Evolutionary conservation across 2,797 vertebrate species (phyloP), one percentile per base, ranked within the genome.

Genomic region (Fundulus diaphanus): DNA sequence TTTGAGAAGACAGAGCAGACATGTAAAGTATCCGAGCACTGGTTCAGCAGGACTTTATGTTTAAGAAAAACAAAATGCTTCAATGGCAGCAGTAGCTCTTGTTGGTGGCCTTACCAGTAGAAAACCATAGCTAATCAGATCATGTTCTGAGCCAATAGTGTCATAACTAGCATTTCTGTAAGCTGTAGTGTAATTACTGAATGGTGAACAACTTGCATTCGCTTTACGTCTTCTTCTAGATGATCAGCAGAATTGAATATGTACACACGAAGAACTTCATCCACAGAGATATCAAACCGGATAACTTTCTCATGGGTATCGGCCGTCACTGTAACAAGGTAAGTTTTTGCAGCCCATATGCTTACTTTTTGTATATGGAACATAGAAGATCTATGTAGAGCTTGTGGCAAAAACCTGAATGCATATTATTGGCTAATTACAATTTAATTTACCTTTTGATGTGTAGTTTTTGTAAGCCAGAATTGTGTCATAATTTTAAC

Each of bases 251-350:
- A 98, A 99, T 99, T 95, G 98, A 99, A 92, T 99, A 99, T 96
- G 98, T 99, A 94, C 98, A 99, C 95, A 99, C 98, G 96, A 99
- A 99, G 96, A 99, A 99, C 96, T 99, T 99, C 98, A 99, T 99
- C 96, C 98, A 99, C 96, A 99, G 98, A 98, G 98, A 99, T 95
- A 99, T 99, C 95, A 99, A 99, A 95, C 98, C 98, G 95, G 98
- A 99, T 96, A 99, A 99, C 96, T 99, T 99, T 96, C 96, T 99
- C 95, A 99, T 99, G 98, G 98, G 98, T 95, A 99, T 99, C 87
- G 98, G 98, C 87, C 98, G 98, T 95, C 98, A 99, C 91, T 99
- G 98, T 99, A 99, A 99, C 96, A 99, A 99, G 98, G 98, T 99
- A 97, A 97, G 56, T 51, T 24, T 29, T 3, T 68, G 8, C 33